Percentiles rank a stretch among this genome's conserved stretches.
Conservation (phyloP, 2,888 invertebrate genomes). For the Pyrochroa serraticornis region DNA sequence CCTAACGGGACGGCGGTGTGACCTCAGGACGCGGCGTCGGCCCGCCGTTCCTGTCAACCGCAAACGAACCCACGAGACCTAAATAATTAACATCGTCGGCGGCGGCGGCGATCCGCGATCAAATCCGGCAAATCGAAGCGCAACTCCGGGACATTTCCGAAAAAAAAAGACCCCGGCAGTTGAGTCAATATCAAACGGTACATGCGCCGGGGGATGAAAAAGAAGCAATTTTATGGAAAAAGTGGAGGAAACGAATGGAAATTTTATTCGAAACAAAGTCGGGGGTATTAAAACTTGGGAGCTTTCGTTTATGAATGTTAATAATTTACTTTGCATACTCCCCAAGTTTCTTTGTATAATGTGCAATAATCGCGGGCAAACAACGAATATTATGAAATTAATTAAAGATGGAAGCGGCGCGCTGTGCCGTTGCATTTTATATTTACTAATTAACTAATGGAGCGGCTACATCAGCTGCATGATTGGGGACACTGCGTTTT, state of each 20-base stretch:
- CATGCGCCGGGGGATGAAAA: constrained; percentile 51
- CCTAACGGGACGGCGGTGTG: constrained; percentile 39
- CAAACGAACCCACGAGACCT: constrained; percentile 41
- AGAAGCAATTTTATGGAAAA: constrained; percentile 53
- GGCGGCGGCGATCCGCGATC: not conserved
- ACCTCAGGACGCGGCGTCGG: constrained; percentile 46
- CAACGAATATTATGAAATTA: constrained; percentile 51
- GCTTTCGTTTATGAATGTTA: constrained; percentile 59
- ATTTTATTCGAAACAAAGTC: constrained; percentile 58
- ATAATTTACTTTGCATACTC: constrained; percentile 59
- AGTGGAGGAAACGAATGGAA: constrained; percentile 56
- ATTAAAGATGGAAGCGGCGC: constrained; percentile 43
- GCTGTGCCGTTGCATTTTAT: constrained; percentile 40
- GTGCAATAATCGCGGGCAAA: constrained; percentile 53
- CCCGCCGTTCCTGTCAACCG: constrained; percentile 44
- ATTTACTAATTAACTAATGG: constrained; percentile 47
- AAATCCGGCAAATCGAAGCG: constrained; percentile 1
- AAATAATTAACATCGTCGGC: constrained; percentile 39
- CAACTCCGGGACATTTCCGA: constrained; percentile 14
- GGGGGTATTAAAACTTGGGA: constrained; percentile 54
- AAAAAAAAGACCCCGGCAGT: constrained; percentile 35
- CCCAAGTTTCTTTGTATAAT: constrained; percentile 52
- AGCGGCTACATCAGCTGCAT: constrained; percentile 41
- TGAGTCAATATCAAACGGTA: constrained; percentile 52
- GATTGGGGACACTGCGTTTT: constrained; percentile 40